These are phyloP conservation scores for Antheraea mylitta DNA, from an alignment of 1,140 invertebrate species.

Conservation along the genomic window DNA sequence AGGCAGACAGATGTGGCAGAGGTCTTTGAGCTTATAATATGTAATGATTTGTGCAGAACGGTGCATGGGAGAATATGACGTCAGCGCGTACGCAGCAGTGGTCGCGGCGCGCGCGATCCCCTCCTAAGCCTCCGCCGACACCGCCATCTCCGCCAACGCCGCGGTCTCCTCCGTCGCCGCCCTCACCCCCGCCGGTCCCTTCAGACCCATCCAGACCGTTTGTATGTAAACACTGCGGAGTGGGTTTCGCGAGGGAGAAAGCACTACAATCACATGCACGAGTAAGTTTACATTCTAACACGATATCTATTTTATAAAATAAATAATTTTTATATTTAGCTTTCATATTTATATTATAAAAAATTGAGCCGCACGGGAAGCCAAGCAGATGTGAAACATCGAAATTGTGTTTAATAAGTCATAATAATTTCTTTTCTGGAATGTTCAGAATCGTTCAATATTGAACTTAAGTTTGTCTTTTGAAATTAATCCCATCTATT, in stretches of 20 bases:
- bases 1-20: too few species aligned
- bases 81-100: conserved; percentile 74
- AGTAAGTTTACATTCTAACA: conserved; percentile 50
- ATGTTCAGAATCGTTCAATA: too few species aligned
- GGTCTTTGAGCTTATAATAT: too few species aligned
- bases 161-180: conserved; percentile 25
- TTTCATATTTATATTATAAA: too few species aligned
- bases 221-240: conserved; percentile 88
- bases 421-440: too few species aligned
- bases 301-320: too few species aligned
- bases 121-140: conserved; percentile 31
- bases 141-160: conserved; percentile 28
- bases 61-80: conserved; percentile 64
- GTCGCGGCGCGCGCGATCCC: conserved; percentile 62
- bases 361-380: too few species aligned
- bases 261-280: conserved; percentile 86
- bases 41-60: conserved; percentile 30
- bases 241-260: conserved; percentile 89
- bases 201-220: conserved; percentile 87
- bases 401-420: too few species aligned
- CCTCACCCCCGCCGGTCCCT: conserved; percentile 73
- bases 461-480: too few species aligned
- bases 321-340: too few species aligned
- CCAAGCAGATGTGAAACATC: too few species aligned
- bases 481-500: too few species aligned